Conservation (phyloP, 2,888 invertebrate species). For the Stenchaetothrips biformis region DNA sequence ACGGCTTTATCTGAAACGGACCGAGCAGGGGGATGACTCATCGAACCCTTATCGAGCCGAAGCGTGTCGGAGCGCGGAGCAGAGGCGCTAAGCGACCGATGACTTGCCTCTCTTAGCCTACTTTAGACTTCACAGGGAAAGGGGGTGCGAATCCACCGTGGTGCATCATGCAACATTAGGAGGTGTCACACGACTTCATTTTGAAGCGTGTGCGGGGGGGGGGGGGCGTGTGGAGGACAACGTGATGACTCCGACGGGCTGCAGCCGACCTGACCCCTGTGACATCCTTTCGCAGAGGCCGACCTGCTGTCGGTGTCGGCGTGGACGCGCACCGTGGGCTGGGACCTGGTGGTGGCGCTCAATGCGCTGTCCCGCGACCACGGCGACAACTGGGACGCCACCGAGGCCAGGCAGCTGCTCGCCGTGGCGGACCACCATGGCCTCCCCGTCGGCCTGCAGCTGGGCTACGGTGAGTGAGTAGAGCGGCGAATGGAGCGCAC, state of each 20-base stretch:
- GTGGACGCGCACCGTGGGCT: conserved; percentile 15
- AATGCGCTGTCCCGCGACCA: not conserved
- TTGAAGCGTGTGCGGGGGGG: too few relatives aligned
- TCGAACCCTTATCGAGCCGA: too few relatives aligned
- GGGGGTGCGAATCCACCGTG: too few relatives aligned
- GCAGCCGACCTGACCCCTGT: too few relatives aligned
- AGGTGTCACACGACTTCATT: too few relatives aligned
- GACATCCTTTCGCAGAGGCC: conserved; percentile 19
- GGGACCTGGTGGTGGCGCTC: conserved; percentile 26
- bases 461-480: not conserved
- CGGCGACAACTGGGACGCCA: not conserved
- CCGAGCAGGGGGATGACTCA: not conserved
- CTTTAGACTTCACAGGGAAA: too few relatives aligned
- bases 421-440: not conserved
- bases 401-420: not conserved
- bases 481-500: not conserved
- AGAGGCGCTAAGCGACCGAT: too few relatives aligned
- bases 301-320: conserved; percentile 25
- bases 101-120: too few relatives aligned
- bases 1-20: not conserved
- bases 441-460: not conserved
- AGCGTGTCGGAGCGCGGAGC: too few relatives aligned
- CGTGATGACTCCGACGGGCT: too few relatives aligned
- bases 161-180: too few relatives aligned
- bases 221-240: too few relatives aligned